Percentiles rank a stretch among this genome's conserved stretches.
These are phyloP conservation scores for Caenorhabditis uteleia DNA, from an alignment of 2,888 invertebrate genomes.

Conservation along the genomic window DNA sequence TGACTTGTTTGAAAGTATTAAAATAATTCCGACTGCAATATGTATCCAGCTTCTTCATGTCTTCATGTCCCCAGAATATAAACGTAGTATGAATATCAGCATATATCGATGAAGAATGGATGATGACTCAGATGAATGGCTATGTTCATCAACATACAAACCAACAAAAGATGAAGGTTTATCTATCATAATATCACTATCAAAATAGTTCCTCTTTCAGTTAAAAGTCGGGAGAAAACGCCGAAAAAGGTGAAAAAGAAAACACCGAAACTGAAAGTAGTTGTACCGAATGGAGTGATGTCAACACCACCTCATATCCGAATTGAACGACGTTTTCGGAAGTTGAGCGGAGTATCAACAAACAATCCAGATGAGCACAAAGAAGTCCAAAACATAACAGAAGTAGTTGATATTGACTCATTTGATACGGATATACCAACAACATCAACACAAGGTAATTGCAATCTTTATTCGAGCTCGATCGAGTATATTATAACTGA, in stretches of 20 bases:
- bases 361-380: not conserved
- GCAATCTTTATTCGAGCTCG: not conserved
- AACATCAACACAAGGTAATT: too few relatives aligned
- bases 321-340: not conserved
- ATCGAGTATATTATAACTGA: too few relatives aligned
- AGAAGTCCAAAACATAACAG: not conserved
- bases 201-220: too few relatives aligned
- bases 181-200: conserved; percentile 1
- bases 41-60: too few relatives aligned
- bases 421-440: too few relatives aligned
- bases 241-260: conserved; percentile 9
- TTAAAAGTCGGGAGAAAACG: conserved; percentile 2
- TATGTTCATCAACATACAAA: conserved; percentile 29
- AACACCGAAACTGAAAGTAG: conserved; percentile 2
- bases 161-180: conserved; percentile 19
- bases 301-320: too few relatives aligned
- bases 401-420: not conserved
- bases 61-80: not conserved
- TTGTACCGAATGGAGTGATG: conserved; percentile 2
- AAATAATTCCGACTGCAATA: too few relatives aligned
- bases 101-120: not conserved
- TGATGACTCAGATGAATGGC: conserved; percentile 35
- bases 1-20: too few relatives aligned
- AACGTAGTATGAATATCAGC: not conserved
- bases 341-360: not conserved